Conservation (phyloP, 1,140 invertebrate species). For the Megalopta genalis region DNA sequence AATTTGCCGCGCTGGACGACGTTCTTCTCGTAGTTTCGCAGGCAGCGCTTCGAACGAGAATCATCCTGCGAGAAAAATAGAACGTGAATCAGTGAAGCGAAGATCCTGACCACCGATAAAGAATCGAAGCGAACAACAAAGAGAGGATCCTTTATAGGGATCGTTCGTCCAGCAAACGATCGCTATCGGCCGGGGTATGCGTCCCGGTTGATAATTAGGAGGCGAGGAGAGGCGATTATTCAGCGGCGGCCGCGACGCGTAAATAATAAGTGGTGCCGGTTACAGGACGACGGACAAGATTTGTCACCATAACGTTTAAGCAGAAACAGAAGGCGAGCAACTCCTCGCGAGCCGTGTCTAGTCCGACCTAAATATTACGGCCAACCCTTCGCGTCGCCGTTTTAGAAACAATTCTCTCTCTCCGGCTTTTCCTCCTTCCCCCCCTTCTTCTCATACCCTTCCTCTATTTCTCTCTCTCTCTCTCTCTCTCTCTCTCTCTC, state of each 20-base stretch:
- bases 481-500: neutral
- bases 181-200: neutral
- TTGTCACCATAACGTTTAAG: conserved; percentile 22
- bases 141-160: too few relatives aligned
- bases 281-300: conserved; percentile 13
- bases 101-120: too few relatives aligned
- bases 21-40: too few relatives aligned
- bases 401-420: conserved; percentile 34
- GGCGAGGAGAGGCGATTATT: neutral
- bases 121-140: too few relatives aligned
- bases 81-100: too few relatives aligned
- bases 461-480: neutral
- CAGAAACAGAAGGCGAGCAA: neutral
- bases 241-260: neutral
- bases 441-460: too few relatives aligned
- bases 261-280: neutral
- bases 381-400: conserved; percentile 2
- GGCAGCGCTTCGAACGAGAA: too few relatives aligned
- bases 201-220: neutral
- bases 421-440: too few relatives aligned
- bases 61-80: too few relatives aligned
- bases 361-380: conserved; percentile 19
- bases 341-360: neutral
- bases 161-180: neutral
- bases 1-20: too few relatives aligned